These are phyloP conservation scores for Garrulus glandarius DNA, from an alignment of 2,797 vertebrate species.

Conservation along the genomic window DNA sequence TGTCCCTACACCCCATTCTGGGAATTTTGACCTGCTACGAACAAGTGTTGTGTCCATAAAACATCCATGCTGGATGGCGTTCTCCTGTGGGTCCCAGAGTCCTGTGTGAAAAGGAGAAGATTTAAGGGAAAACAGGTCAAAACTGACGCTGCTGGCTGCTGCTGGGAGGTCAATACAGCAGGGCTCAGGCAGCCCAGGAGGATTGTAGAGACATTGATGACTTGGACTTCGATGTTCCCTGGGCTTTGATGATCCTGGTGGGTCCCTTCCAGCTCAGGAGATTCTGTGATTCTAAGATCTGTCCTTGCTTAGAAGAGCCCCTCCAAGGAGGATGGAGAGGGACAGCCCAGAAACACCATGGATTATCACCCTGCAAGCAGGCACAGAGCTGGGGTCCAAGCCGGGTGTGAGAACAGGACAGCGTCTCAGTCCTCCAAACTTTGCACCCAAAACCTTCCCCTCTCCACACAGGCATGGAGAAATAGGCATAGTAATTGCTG, in stretches of 20 bases:
- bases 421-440: not conserved
- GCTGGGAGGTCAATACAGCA: not conserved
- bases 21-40: not conserved
- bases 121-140: not conserved
- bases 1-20: not conserved
- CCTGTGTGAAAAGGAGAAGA: not conserved
- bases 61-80: not conserved
- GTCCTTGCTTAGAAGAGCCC: not conserved
- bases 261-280: not conserved
- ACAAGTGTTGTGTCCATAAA: not conserved
- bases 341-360: not conserved
- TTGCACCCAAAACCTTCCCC: too few relatives aligned
- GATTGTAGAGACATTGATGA: not conserved
- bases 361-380: not conserved
- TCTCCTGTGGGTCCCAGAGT: not conserved
- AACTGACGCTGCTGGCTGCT: not conserved
- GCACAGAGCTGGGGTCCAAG: not conserved
- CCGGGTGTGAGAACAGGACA: not conserved
- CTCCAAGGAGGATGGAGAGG: not conserved
- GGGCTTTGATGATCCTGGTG: not conserved
- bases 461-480: not conserved
- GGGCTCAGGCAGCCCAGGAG: not conserved
- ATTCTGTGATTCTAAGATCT: not conserved
- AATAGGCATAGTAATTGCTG: not conserved
- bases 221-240: not conserved